Evolutionary conservation across 2,888 invertebrate genomes (phyloP).

Genomic region (Eulithis testata): DNA sequence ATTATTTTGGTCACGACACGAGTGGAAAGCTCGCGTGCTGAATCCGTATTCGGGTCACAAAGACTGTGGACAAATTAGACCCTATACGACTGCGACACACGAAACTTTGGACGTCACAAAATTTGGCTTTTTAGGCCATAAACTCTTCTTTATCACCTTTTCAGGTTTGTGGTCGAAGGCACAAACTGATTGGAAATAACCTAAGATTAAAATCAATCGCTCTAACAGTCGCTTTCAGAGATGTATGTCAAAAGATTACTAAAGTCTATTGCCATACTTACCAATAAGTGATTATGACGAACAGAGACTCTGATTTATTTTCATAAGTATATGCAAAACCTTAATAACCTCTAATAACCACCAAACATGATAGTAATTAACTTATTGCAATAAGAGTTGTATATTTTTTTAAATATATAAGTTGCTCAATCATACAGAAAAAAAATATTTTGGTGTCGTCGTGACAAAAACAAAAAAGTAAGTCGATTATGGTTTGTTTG

Average conservation of each 20-base stretch:
- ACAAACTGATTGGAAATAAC: neutral
- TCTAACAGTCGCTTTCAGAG: no score
- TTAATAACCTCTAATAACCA: no score
- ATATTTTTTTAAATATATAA: neutral
- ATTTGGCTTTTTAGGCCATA: slow-evolving; percentile 37
- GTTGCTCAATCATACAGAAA: neutral
- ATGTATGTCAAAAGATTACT: no score
- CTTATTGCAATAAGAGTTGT: no score
- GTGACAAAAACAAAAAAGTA: slow-evolving; percentile 3
- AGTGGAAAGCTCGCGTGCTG: slow-evolving; percentile 44
- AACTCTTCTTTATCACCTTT: slow-evolving; percentile 29
- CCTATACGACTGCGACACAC: slow-evolving; percentile 46
- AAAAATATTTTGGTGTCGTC: neutral
- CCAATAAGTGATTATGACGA: no score
- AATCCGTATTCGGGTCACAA: slow-evolving; percentile 46
- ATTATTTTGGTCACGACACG: slow-evolving; percentile 34
- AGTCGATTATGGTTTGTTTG: slow-evolving; percentile 21
- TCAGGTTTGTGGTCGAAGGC: neutral
- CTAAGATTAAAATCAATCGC: no score
- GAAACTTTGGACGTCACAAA: slow-evolving; percentile 49
- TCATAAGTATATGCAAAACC: no score
- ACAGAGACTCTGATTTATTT: no score
- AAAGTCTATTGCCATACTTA: no score
- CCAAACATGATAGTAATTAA: no score
- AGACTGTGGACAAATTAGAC: slow-evolving; percentile 50